Percentiles rank a stretch among this genome's conserved stretches.
Evolutionary conservation across 2,888 invertebrate species (phyloP).

Genomic region (Tetranychus piercei): DNA sequence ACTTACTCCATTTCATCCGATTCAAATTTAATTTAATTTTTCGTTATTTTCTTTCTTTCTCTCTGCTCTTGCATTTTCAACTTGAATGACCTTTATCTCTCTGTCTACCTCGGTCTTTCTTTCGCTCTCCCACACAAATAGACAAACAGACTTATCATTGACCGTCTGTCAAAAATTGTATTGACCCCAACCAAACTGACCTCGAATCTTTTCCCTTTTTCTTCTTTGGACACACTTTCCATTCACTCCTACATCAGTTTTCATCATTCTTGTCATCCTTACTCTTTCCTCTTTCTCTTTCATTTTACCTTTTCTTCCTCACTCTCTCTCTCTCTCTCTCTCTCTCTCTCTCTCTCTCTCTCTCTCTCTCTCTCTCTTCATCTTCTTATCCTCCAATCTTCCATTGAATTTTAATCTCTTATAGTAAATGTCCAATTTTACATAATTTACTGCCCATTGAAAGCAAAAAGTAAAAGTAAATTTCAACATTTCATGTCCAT

Average conservation of each 20-base stretch:
- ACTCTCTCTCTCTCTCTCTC: conserved; percentile 3
- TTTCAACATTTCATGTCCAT: too few relatives aligned
- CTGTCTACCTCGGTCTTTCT: too few relatives aligned
- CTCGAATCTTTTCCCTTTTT: background rate
- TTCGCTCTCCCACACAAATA: background rate
- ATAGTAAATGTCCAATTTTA: too few relatives aligned
- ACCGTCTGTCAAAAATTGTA: background rate
- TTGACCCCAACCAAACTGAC: background rate
- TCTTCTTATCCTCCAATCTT: background rate
- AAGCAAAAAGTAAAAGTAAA: too few relatives aligned
- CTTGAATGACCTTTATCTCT: too few relatives aligned
- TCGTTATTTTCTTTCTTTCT: too few relatives aligned
- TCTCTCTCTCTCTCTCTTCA: conserved; percentile 6
- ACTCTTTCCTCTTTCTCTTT: background rate
- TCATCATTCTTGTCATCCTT: background rate
- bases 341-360: conserved; percentile 8
- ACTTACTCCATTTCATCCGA: too few relatives aligned
- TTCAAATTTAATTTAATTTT: too few relatives aligned
- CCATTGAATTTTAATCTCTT: background rate
- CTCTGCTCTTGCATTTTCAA: too few relatives aligned
- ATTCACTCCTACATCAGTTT: conserved; percentile 3
- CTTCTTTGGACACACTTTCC: background rate
- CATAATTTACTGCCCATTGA: too few relatives aligned
- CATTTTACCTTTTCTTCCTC: background rate
- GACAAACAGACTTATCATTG: background rate